Conservation (phyloP, 2,888 invertebrate species). For the Uropetala carovei region DNA sequence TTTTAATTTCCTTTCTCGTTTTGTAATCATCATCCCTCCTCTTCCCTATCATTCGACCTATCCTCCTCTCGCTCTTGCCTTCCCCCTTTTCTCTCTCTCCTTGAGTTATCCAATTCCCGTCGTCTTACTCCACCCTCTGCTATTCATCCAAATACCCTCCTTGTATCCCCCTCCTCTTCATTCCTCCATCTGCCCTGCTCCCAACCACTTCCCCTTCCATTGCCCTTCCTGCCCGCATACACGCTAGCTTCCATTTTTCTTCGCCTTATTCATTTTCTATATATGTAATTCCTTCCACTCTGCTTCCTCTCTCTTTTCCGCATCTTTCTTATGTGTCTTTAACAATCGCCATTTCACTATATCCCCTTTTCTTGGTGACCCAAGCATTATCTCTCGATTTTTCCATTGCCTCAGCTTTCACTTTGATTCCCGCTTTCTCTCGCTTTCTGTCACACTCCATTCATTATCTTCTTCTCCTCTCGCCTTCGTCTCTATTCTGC, state of each 20-base stretch:
- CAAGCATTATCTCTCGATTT: too few relatives aligned
- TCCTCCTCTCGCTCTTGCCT: background rate
- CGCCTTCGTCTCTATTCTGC: background rate
- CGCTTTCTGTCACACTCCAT: too few relatives aligned
- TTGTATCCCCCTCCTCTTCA: too few relatives aligned
- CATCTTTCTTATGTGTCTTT: too few relatives aligned
- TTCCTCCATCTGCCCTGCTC: background rate
- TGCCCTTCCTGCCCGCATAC: background rate
- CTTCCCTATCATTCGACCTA: constrained; percentile 39
- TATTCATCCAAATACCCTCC: background rate
- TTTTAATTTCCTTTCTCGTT: constrained; percentile 53
- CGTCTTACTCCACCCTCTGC: background rate
- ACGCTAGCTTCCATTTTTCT: too few relatives aligned
- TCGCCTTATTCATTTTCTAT: too few relatives aligned
- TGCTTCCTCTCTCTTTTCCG: too few relatives aligned
- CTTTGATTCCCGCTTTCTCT: too few relatives aligned
- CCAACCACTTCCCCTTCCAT: background rate
- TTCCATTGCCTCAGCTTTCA: too few relatives aligned
- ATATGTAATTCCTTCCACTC: too few relatives aligned
- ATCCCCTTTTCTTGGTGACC: too few relatives aligned
- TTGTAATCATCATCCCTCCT: constrained; percentile 14
- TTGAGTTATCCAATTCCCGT: background rate
- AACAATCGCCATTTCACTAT: too few relatives aligned
- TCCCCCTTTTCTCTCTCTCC: background rate
- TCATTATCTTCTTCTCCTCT: background rate